phyloP scores from a whole-genome alignment of 2,113 vertebrate genomes.

The Xiphophorus hellerii region DNA sequence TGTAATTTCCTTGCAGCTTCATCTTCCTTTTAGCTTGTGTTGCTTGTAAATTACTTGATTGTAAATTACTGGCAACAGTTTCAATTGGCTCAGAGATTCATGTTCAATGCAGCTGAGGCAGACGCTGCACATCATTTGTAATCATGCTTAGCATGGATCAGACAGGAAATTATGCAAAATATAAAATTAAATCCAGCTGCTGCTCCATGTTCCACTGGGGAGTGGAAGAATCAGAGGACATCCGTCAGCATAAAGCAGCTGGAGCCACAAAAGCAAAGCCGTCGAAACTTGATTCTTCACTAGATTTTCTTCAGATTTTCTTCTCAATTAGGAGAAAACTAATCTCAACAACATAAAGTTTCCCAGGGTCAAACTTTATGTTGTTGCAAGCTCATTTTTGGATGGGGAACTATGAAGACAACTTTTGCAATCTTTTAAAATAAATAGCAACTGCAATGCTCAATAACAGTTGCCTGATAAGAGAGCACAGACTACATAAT shows the following conservation, averaged over 20 bases:
- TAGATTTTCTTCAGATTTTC: not conserved
- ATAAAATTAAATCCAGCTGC: constrained; percentile 32
- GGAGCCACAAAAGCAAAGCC: not conserved
- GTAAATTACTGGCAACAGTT: constrained; percentile 19
- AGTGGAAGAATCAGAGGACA: constrained; percentile 4
- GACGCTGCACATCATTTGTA: constrained; percentile 26
- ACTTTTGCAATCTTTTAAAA: too few relatives aligned
- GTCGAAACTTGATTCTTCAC: not conserved
- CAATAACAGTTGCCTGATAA: too few relatives aligned
- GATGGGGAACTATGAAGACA: too few relatives aligned
- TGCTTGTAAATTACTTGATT: constrained; percentile 25
- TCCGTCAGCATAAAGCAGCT: not conserved
- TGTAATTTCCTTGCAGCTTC: constrained; percentile 14
- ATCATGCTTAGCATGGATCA: constrained; percentile 24
- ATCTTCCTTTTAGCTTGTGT: constrained; percentile 9
- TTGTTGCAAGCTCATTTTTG: too few relatives aligned
- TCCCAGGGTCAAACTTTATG: too few relatives aligned
- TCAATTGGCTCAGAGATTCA: constrained; percentile 11
- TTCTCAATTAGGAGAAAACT: too few relatives aligned
- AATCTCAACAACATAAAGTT: too few relatives aligned
- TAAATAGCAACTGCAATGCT: too few relatives aligned
- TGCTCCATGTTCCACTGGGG: constrained; percentile 5
- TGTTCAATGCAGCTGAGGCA: constrained; percentile 1
- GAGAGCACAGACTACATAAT: too few relatives aligned
- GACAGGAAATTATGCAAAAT: constrained; percentile 33